Evolutionary conservation across 2,797 vertebrate genomes (phyloP).

Genomic region (Leuciscus waleckii): DNA sequence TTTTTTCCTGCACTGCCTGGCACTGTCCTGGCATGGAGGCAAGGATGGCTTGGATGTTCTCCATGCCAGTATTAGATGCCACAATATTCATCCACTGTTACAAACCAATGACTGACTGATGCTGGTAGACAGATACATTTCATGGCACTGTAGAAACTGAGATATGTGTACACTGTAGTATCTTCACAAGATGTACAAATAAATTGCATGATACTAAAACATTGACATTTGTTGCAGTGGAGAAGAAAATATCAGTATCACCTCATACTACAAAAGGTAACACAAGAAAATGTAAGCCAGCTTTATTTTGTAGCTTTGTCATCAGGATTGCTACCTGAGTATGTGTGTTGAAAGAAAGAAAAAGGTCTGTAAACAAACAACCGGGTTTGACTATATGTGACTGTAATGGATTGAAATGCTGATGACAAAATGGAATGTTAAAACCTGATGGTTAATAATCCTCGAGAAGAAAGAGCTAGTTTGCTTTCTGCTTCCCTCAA

Average conservation of each 20-base stretch:
- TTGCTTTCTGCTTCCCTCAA: conserved; percentile 66
- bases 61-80: conserved; percentile 76
- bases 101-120: conserved; percentile 79
- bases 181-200: conserved; percentile 63
- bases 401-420: conserved; percentile 63
- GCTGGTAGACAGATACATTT: conserved; percentile 70
- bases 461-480: conserved; percentile 53
- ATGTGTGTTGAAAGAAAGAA: conserved; percentile 22
- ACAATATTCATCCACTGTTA: conserved; percentile 37
- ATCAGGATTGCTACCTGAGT: conserved; percentile 40
- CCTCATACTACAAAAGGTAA: conserved; percentile 21
- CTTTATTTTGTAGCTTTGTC: conserved; percentile 22
- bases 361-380: conserved; percentile 77
- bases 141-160: conserved; percentile 81
- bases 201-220: conserved; percentile 43
- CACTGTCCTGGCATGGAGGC: conserved; percentile 80
- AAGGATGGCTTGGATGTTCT: conserved; percentile 84
- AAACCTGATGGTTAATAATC: conserved; percentile 71
- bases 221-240: conserved; percentile 45
- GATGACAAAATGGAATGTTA: conserved; percentile 83
- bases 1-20: conserved; percentile 73
- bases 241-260: conserved; percentile 52
- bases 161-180: conserved; percentile 60
- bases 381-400: conserved; percentile 61
- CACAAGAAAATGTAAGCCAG: conserved; percentile 1